A percentile compares a stretch with the other conserved stretches of the same genome.
phyloP scores from a whole-genome alignment of 2,888 invertebrate genomes.

The Cylindroiulus punctatus region DNA sequence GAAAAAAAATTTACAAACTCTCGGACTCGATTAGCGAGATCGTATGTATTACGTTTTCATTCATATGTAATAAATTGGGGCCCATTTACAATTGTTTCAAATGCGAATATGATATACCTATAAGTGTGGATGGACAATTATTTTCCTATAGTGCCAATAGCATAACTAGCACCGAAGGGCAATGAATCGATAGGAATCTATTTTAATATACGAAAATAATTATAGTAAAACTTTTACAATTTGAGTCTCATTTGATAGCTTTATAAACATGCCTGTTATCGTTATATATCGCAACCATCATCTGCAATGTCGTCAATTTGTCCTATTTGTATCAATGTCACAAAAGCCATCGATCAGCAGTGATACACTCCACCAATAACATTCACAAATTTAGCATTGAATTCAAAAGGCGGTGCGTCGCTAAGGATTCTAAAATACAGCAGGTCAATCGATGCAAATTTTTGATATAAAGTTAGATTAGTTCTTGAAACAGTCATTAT shows the following conservation, averaged over 20 bases:
- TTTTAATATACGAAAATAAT: neutral
- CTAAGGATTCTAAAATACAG: neutral
- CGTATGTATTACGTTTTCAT: neutral
- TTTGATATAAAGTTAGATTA: neutral
- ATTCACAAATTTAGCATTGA: neutral
- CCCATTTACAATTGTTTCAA: neutral
- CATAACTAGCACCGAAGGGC: neutral
- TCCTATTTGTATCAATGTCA: neutral
- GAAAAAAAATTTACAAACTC: neutral
- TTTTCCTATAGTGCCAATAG: neutral
- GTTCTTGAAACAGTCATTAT: neutral
- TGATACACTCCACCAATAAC: neutral
- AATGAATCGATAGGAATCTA: neutral
- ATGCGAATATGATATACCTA: neutral
- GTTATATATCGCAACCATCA: neutral
- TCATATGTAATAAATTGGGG: neutral
- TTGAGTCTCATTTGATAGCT: neutral
- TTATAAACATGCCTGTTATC: neutral
- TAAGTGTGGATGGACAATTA: neutral
- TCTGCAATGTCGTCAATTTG: neutral
- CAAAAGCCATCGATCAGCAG: neutral
- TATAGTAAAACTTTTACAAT: constrained; percentile 10
- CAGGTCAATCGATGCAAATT: constrained; percentile 1
- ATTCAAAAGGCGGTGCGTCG: neutral
- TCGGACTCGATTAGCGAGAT: neutral